A percentile compares a stretch with the other conserved stretches of the same genome.
These are phyloP conservation scores for Acanthis flammea DNA, from an alignment of 2,797 vertebrate genomes.

Conservation along the genomic window DNA sequence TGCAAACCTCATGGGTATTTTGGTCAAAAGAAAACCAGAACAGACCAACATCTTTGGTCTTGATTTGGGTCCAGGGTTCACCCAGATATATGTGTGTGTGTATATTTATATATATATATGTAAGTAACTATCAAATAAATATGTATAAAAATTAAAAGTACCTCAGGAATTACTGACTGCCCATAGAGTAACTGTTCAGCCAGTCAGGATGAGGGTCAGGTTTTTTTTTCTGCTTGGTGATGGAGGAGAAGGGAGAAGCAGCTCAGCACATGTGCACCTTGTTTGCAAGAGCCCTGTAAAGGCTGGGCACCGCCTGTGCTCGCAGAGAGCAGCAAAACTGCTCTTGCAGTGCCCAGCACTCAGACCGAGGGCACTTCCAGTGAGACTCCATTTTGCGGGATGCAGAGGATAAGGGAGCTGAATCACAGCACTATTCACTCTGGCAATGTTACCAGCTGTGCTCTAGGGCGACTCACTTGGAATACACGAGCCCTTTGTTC, in stretches of 20 bases:
- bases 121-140: neutral
- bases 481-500: conserved; percentile 52
- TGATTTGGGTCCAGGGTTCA: neutral
- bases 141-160: neutral
- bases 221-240: neutral
- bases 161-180: neutral
- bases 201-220: neutral
- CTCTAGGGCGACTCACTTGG: conserved; percentile 5
- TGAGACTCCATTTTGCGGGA: neutral
- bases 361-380: neutral
- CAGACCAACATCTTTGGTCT: neutral
- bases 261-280: neutral
- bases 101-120: rapidly evolving
- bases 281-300: neutral
- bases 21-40: neutral
- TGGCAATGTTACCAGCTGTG: conserved; percentile 34
- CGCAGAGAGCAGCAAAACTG: neutral
- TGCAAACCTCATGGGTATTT: neutral
- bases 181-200: neutral
- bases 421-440: neutral
- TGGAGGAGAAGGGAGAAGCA: neutral
- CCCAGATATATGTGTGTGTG: neutral
- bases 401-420: neutral
- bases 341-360: neutral
- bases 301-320: neutral